Percentiles rank a stretch among this genome's conserved stretches.
These are phyloP conservation scores for Podarcis siculus DNA, from an alignment of 2,797 vertebrate genomes.

Conservation along the genomic window DNA sequence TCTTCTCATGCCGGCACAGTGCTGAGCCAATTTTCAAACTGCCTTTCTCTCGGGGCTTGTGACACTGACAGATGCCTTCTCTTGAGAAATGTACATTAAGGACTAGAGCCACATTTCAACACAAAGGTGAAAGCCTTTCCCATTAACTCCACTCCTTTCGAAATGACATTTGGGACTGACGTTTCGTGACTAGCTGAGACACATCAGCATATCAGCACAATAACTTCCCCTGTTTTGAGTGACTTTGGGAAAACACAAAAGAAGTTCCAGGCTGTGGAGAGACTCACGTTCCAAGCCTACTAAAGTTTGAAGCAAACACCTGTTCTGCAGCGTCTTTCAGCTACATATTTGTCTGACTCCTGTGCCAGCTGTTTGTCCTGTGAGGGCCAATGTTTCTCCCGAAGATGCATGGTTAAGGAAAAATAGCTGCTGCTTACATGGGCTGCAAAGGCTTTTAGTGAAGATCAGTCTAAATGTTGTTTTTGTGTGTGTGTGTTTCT, in stretches of 20 bases:
- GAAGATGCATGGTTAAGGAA: neutral
- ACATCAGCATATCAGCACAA: neutral
- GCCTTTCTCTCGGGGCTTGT: neutral
- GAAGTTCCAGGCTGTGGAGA: rapidly evolving
- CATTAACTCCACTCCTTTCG: neutral
- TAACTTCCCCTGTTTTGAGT: neutral
- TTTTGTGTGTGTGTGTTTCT: too few relatives aligned
- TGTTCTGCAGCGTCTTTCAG: slow-evolving; percentile 3
- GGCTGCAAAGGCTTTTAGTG: neutral
- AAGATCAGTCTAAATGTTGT: neutral
- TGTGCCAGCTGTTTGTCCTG: neutral
- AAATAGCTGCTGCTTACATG: neutral
- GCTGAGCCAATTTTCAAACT: rapidly evolving
- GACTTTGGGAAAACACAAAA: rapidly evolving
- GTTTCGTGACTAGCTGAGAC: rapidly evolving
- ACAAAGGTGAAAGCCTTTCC: neutral
- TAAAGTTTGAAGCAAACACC: neutral
- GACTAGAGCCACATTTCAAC: neutral
- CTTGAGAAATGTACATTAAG: rapidly evolving
- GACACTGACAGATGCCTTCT: neutral
- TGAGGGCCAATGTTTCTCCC: neutral
- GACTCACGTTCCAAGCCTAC: rapidly evolving
- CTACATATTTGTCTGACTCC: neutral
- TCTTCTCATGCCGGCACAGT: rapidly evolving
- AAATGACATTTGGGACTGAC: neutral